Conservation (phyloP, 2,797 vertebrate genomes). For the Lacerta viridis region DNA sequence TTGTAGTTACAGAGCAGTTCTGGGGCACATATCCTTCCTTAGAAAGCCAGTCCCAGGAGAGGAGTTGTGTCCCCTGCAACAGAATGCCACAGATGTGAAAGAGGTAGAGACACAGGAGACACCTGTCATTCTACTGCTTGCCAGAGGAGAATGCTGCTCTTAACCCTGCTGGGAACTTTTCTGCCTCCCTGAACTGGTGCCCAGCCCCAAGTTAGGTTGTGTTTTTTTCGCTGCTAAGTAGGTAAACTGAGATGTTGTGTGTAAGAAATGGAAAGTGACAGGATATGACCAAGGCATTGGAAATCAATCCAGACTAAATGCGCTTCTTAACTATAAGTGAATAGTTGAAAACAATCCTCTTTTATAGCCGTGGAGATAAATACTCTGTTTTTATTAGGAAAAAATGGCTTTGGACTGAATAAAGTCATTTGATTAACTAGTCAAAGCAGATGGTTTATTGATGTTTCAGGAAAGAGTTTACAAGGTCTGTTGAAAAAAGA, state of each 20-base stretch:
- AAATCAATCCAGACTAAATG: conserved; percentile 99
- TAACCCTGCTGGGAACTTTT: conserved; percentile 47
- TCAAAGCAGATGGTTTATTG: conserved; percentile 87
- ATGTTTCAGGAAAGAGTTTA: conserved; percentile 85
- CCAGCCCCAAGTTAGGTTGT: conserved; percentile 68
- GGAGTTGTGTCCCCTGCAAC: neutral
- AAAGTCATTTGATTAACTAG: conserved; percentile 88
- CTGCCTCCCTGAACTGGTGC: conserved; percentile 35
- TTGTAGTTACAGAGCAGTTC: neutral
- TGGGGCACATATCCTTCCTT: neutral
- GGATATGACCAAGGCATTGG: conserved; percentile 98
- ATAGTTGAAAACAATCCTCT: conserved; percentile 93
- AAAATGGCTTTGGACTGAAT: conserved; percentile 88
- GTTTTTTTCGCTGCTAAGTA: conserved; percentile 86
- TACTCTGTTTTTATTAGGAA: conserved; percentile 90
- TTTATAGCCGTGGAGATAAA: conserved; percentile 88
- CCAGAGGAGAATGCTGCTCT: neutral
- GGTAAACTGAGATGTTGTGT: conserved; percentile 97
- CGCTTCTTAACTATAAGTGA: conserved; percentile 99
- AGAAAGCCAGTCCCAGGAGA: neutral
- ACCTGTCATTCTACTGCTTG: too few relatives aligned
- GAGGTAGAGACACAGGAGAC: neutral
- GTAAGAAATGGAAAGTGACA: conserved; percentile 98
- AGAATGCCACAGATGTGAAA: neutral
- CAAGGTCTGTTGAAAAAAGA: conserved; percentile 84